Evolutionary conservation across 2,888 invertebrate species (phyloP).

Genomic region (Drosophila diplacantha): DNA sequence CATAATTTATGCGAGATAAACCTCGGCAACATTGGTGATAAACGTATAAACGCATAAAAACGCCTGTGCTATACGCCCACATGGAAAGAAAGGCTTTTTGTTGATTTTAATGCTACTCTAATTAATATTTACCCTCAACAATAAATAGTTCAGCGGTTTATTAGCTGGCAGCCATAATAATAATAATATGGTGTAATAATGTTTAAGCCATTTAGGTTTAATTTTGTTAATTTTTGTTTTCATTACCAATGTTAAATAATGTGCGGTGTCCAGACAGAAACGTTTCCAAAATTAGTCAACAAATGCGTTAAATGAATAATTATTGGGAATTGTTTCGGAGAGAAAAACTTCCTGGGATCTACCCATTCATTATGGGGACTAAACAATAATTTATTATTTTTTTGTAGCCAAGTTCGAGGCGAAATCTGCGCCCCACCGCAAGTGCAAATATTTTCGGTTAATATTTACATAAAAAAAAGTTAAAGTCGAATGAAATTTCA

Average conservation of each 20-base stretch:
- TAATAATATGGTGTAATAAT: conserved; percentile 16
- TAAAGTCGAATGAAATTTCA: conserved; percentile 39
- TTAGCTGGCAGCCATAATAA: conserved; percentile 7
- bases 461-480: conserved; percentile 28
- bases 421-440: conserved; percentile 39
- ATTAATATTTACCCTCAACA: conserved; percentile 11
- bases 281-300: conserved; percentile 10
- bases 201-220: conserved; percentile 17
- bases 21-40: conserved; percentile 7
- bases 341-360: conserved; percentile 1
- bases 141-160: conserved; percentile 20
- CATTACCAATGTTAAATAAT: conserved; percentile 12
- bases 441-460: conserved; percentile 52
- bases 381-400: conserved; percentile 25
- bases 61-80: conserved; percentile 15
- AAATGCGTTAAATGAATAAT: conserved; percentile 24
- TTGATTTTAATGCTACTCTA: conserved; percentile 21
- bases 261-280: conserved; percentile 25
- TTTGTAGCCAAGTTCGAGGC: conserved; percentile 25
- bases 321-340: conserved; percentile 1
- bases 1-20: conserved; percentile 25
- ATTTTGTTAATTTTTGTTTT: conserved; percentile 20
- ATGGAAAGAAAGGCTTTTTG: conserved; percentile 17
- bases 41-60: conserved; percentile 16
- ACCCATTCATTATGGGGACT: conserved; percentile 3